Evolutionary conservation across 2,797 vertebrate species (phyloP).

Genomic region (Paratrypauchen microcephalus): DNA sequence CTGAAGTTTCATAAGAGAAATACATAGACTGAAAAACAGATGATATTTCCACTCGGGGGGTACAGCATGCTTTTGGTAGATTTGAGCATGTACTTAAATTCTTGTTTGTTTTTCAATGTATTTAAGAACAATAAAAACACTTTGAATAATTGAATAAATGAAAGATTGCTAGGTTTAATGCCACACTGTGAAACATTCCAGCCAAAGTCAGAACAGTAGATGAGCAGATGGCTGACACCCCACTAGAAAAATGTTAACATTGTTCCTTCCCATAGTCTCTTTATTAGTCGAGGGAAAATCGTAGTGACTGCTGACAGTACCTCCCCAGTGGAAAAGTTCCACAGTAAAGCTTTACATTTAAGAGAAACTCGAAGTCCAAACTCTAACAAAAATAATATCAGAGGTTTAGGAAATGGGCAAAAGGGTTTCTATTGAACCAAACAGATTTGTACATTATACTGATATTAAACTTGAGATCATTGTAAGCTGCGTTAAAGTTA

Average conservation of each 20-base stretch:
- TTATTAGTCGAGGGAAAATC: neutral
- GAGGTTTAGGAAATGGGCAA: constrained; percentile 37
- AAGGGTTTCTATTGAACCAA: constrained; percentile 57
- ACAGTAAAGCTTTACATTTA: constrained; percentile 66
- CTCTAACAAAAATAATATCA: constrained; percentile 74
- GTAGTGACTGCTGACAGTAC: neutral
- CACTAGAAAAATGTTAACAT: neutral
- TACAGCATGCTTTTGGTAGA: neutral
- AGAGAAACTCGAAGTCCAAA: constrained; percentile 76
- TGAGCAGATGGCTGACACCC: too few relatives aligned
- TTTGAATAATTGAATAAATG: too few relatives aligned
- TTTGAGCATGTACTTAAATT: too few relatives aligned
- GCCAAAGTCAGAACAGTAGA: neutral
- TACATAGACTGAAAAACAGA: neutral
- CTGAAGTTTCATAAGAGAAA: constrained; percentile 70
- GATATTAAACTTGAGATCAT: constrained; percentile 32
- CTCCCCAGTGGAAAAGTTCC: neutral
- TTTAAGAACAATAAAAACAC: too few relatives aligned
- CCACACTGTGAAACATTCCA: neutral
- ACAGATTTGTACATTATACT: constrained; percentile 59
- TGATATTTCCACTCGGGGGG: neutral
- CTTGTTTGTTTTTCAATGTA: too few relatives aligned
- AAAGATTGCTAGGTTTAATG: too few relatives aligned
- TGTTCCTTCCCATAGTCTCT: neutral
- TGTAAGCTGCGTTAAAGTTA: constrained; percentile 36